Evolutionary conservation across 2,888 invertebrate genomes (phyloP).

Genomic region (Chrysodeixis includens): DNA sequence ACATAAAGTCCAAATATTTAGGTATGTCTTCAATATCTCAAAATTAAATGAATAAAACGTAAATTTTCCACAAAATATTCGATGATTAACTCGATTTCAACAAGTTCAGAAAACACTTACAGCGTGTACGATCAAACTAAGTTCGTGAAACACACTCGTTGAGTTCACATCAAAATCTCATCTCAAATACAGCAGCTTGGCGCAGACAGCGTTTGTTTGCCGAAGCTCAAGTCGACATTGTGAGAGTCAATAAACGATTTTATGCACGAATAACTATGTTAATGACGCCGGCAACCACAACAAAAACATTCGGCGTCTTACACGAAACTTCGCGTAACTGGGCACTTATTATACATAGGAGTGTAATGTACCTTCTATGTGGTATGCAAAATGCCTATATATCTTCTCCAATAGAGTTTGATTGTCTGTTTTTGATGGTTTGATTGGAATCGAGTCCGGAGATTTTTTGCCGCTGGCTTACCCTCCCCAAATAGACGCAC

Average conservation of each 20-base stretch:
- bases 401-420: slow-evolving; percentile 6
- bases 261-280: slow-evolving; percentile 83
- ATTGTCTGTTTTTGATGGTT: background rate
- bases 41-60: too few relatives aligned
- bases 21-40: too few relatives aligned
- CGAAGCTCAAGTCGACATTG: slow-evolving; percentile 64
- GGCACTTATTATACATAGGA: slow-evolving; percentile 38
- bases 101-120: background rate
- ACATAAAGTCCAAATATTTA: too few relatives aligned
- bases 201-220: slow-evolving; percentile 57
- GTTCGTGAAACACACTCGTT: slow-evolving; percentile 20
- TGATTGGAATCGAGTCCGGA: background rate
- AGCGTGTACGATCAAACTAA: background rate
- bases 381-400: slow-evolving; percentile 26
- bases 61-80: background rate
- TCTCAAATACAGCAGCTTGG: slow-evolving; percentile 39
- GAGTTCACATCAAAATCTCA: slow-evolving; percentile 46
- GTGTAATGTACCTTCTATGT: slow-evolving; percentile 21
- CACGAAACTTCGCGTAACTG: slow-evolving; percentile 54
- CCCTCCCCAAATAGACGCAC: background rate
- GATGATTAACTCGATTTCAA: background rate
- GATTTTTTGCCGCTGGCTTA: background rate
- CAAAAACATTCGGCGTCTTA: slow-evolving; percentile 73
- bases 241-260: slow-evolving; percentile 79
- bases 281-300: slow-evolving; percentile 72